Percentiles rank a stretch among this genome's conserved stretches.
These are phyloP conservation scores for Syritta pipiens DNA, from an alignment of 2,888 invertebrate genomes.

Conservation along the genomic window DNA sequence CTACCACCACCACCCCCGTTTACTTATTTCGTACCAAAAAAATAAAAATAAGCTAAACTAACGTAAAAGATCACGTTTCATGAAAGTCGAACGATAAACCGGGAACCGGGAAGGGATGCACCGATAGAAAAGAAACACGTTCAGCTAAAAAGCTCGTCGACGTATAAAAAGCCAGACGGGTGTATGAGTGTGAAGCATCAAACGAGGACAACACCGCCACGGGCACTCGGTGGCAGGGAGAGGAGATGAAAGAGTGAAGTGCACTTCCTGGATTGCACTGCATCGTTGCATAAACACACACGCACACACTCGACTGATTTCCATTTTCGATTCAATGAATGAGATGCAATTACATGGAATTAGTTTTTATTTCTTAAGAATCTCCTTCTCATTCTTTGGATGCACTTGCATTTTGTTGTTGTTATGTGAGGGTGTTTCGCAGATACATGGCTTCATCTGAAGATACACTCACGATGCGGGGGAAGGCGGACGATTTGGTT, in stretches of 20 bases:
- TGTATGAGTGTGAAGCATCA: not conserved
- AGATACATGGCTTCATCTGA: conserved; percentile 7
- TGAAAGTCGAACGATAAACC: conserved; percentile 1
- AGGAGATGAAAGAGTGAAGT: conserved; percentile 11
- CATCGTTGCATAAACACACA: conserved; percentile 11
- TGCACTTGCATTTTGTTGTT: conserved; percentile 1
- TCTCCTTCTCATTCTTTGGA: not conserved
- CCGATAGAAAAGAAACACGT: not conserved
- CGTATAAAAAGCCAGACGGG: conserved; percentile 12
- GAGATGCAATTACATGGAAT: conserved; percentile 56
- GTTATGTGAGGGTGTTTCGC: too few species aligned
- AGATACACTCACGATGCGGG: not conserved
- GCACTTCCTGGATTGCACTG: conserved; percentile 47
- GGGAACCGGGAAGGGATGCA: not conserved
- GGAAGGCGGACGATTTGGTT: too few species aligned
- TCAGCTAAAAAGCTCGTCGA: conserved; percentile 7
- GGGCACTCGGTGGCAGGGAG: too few species aligned
- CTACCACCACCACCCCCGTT: not conserved
- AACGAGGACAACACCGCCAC: too few species aligned
- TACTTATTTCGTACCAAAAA: not conserved
- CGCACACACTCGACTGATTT: conserved; percentile 53
- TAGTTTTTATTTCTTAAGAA: conserved; percentile 32
- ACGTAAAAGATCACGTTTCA: conserved; percentile 49
- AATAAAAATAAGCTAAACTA: conserved; percentile 31
- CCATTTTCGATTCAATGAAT: conserved; percentile 50